Conservation (phyloP, 2,797 vertebrate species). For the Melanogrammus aeglefinus region DNA sequence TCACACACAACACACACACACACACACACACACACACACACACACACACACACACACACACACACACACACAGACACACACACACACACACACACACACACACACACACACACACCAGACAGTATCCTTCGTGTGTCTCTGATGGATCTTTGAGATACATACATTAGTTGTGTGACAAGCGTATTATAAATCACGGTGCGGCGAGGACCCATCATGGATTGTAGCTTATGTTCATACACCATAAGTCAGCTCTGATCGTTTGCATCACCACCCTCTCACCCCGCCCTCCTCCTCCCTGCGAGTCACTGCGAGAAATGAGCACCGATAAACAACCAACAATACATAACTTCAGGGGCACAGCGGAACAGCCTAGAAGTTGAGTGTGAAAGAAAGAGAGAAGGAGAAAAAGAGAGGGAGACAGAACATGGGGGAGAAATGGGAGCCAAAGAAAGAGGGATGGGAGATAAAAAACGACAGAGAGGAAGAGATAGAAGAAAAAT, state of each 20-base stretch:
- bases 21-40: background rate
- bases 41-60: background rate
- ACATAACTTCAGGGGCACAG: constrained; percentile 40
- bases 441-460: no score
- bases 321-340: constrained; percentile 55
- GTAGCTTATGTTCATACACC: constrained; percentile 48
- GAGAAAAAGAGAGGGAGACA: background rate
- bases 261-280: constrained; percentile 48
- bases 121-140: constrained; percentile 32
- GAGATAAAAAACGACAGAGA: background rate
- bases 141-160: constrained; percentile 53
- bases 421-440: no score
- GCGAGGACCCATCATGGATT: constrained; percentile 47
- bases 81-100: no score
- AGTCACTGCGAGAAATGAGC: constrained; percentile 51
- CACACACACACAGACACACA: background rate
- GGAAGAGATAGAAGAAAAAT: background rate
- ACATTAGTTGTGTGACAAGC: constrained; percentile 42
- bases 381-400: constrained; percentile 46
- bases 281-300: constrained; percentile 23
- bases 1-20: no score
- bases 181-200: constrained; percentile 56
- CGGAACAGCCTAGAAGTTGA: constrained; percentile 44
- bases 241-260: constrained; percentile 63
- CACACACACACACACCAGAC: no score